Conservation (phyloP, 2,888 invertebrate species). For the Polyommatus icarus region DNA sequence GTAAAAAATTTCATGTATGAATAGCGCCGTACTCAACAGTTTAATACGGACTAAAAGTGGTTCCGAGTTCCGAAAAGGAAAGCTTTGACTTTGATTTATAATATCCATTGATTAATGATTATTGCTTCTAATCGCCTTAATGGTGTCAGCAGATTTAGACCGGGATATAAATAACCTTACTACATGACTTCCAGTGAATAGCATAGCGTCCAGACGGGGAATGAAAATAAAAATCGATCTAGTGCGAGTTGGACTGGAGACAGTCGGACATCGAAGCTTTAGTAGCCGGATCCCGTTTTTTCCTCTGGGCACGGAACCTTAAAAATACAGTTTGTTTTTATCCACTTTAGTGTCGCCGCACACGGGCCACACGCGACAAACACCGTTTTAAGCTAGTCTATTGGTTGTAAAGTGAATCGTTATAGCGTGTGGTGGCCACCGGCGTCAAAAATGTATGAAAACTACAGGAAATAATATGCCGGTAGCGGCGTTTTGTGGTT, state of each 20-base stretch:
- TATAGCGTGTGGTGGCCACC: too few species aligned
- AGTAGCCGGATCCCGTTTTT: background rate
- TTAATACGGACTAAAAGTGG: constrained; percentile 12
- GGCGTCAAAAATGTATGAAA: too few species aligned
- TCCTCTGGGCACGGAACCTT: background rate
- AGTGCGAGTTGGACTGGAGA: too few species aligned
- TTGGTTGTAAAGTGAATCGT: too few species aligned
- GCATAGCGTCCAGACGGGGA: background rate
- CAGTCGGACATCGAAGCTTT: too few species aligned
- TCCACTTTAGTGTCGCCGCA: too few species aligned
- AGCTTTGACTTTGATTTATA: constrained; percentile 27
- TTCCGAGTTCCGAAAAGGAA: background rate
- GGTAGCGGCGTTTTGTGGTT: too few species aligned
- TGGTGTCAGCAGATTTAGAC: constrained; percentile 19
- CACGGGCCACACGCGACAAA: too few species aligned
- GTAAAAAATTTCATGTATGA: background rate
- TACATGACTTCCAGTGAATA: background rate
- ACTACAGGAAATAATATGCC: too few species aligned
- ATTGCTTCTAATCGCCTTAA: constrained; percentile 16
- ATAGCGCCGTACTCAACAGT: constrained; percentile 7
- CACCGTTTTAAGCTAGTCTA: too few species aligned
- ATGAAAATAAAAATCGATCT: background rate
- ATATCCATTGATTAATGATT: constrained; percentile 22
- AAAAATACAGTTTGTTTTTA: too few species aligned
- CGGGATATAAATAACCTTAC: constrained; percentile 6